phyloP scores from a whole-genome alignment of 2,888 invertebrate genomes.

The Sphaerophoria rueppellii region DNA sequence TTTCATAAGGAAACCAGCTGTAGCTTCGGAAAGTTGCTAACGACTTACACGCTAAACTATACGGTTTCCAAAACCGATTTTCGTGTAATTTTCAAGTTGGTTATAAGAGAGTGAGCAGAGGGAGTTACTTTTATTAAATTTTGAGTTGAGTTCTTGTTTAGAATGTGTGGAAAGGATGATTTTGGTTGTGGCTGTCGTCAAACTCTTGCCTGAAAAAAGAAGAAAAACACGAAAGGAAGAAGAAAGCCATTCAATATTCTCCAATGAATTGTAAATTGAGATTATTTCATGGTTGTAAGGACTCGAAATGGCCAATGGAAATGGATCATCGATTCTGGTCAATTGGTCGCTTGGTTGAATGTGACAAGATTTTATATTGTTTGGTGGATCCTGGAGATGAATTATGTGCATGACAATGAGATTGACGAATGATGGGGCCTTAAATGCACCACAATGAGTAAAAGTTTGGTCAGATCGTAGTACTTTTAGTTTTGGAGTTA shows the following conservation, averaged over 20 bases:
- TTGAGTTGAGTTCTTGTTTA: constrained; percentile 53
- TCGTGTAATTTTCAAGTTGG: constrained; percentile 52
- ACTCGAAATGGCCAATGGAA: constrained; percentile 56
- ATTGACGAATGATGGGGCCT: constrained; percentile 11
- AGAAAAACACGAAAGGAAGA: constrained; percentile 28
- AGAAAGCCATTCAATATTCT: constrained; percentile 53
- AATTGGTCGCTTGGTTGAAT: constrained; percentile 62
- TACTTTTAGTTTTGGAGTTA: too few species aligned
- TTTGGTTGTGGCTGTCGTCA: not conserved
- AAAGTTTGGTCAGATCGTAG: too few species aligned
- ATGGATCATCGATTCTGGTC: constrained; percentile 67
- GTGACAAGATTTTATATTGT: constrained; percentile 47
- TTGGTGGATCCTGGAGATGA: not conserved
- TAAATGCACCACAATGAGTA: too few species aligned
- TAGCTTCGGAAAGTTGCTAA: not conserved
- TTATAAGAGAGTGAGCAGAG: constrained; percentile 5
- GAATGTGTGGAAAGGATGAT: constrained; percentile 10
- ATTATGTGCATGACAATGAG: not conserved
- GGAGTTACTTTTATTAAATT: constrained; percentile 61
- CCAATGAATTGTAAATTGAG: constrained; percentile 70
- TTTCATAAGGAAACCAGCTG: constrained; percentile 10
- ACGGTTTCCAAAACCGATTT: constrained; percentile 50
- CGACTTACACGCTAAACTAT: not conserved
- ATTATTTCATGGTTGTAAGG: constrained; percentile 62
- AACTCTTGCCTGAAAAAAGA: not conserved